Percentiles rank a stretch among this genome's conserved stretches.
Conservation (phyloP, 2,113 vertebrate genomes). For the Burhinus bistriatus region DNA sequence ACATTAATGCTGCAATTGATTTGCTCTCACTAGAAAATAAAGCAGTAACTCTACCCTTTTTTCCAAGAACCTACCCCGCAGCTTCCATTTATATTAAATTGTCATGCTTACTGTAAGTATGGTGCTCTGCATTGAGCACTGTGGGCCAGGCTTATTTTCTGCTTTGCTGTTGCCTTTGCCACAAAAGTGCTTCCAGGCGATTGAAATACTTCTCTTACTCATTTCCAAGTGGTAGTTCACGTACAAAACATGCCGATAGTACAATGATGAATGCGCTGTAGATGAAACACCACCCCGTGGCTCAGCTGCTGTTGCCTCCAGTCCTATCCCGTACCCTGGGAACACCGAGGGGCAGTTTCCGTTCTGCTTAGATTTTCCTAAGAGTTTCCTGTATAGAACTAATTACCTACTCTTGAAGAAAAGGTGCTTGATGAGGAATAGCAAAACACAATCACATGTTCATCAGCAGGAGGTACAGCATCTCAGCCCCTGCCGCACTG, state of each 20-base stretch:
- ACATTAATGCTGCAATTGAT: not conserved
- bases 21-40: not conserved
- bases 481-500: not conserved
- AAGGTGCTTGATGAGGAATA: not conserved
- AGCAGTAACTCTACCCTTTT: not conserved
- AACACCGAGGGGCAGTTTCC: not conserved
- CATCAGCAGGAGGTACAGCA: not conserved
- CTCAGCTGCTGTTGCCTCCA: not conserved
- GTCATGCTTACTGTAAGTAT: not conserved
- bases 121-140: not conserved
- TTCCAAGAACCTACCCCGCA: not conserved
- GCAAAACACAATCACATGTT: fast-evolving
- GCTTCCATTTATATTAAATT: not conserved
- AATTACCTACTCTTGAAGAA: not conserved
- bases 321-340: not conserved
- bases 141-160: not conserved
- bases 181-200: not conserved
- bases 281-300: not conserved
- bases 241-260: not conserved
- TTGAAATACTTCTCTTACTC: not conserved
- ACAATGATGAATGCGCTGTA: not conserved
- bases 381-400: not conserved
- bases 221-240: not conserved
- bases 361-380: not conserved
- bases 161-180: not conserved